Percentiles rank a stretch among this genome's conserved stretches.
These are phyloP conservation scores for Phocoena phocoena DNA, from an alignment of 2,113 vertebrate genomes.

Conservation along the genomic window DNA sequence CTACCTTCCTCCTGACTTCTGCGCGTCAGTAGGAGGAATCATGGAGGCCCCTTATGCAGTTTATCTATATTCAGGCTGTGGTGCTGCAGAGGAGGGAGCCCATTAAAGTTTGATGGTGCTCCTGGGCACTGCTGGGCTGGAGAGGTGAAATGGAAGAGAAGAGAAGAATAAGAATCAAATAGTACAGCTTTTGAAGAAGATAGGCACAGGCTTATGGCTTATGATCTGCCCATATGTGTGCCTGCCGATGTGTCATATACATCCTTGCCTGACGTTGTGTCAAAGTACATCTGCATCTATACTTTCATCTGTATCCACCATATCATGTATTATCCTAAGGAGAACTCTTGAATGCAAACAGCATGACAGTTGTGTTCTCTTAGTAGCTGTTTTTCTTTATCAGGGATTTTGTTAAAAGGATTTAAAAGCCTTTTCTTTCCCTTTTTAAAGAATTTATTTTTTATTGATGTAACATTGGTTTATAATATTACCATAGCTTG, in stretches of 20 bases:
- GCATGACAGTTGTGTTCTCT: not conserved
- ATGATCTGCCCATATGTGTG: not conserved
- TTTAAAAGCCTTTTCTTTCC: constrained; percentile 34
- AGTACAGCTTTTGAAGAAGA: not conserved
- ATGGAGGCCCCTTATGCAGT: not conserved
- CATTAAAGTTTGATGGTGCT: constrained; percentile 40
- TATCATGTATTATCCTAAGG: not conserved
- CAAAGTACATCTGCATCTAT: not conserved
- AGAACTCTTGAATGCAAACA: not conserved
- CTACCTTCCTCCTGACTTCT: not conserved
- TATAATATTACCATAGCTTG: not conserved
- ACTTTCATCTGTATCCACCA: not conserved
- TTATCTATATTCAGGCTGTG: constrained; percentile 18
- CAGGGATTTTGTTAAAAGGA: constrained; percentile 38
- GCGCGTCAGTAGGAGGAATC: not conserved
- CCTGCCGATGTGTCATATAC: not conserved
- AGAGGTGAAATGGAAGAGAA: not conserved
- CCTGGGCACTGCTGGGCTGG: not conserved
- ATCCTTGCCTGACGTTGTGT: not conserved
- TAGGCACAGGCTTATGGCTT: not conserved
- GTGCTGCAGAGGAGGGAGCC: not conserved
- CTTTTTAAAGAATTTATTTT: not conserved
- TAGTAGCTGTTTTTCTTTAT: not conserved
- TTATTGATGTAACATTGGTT: not conserved
- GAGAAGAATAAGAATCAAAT: not conserved